Evolutionary conservation across 1,140 invertebrate genomes (phyloP).

Genomic region (Trypoxylus dichotomus): DNA sequence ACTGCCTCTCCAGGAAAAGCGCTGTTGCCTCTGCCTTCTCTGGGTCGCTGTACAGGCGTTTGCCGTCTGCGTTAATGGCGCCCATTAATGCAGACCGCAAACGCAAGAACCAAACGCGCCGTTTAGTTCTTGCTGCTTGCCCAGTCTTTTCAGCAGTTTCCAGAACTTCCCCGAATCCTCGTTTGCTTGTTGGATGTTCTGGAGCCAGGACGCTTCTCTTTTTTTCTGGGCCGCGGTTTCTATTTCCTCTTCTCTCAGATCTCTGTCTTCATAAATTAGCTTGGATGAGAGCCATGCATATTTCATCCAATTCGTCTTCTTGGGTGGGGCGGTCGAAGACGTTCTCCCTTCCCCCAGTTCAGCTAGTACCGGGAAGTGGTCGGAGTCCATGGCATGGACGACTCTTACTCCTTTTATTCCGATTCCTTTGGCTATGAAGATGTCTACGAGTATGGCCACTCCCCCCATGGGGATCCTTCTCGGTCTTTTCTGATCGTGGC

Average conservation of each 20-base stretch:
- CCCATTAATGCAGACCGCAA: too few species aligned
- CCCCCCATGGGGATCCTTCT: neutral
- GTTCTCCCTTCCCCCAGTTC: neutral
- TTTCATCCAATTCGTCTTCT: slow-evolving; percentile 2
- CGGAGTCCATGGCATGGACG: neutral
- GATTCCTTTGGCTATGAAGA: neutral
- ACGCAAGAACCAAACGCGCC: too few species aligned
- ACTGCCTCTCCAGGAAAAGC: neutral
- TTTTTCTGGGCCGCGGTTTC: neutral
- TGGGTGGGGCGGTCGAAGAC: too few species aligned
- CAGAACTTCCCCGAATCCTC: neutral
- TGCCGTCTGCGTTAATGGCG: neutral
- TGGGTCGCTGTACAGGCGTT: neutral
- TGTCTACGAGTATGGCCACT: slow-evolving; percentile 15
- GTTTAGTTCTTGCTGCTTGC: neutral
- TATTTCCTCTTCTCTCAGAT: neutral
- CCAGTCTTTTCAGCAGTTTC: neutral
- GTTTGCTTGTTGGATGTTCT: neutral
- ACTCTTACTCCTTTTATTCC: neutral
- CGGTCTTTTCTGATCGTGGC: neutral
- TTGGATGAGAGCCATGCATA: neutral
- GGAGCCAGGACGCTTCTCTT: neutral
- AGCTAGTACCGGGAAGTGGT: neutral
- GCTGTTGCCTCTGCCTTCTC: slow-evolving; percentile 15
- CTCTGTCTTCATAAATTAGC: neutral